Percentiles rank a stretch among this genome's conserved stretches.
These are phyloP conservation scores for Actinostola sp. DNA, from an alignment of 92 coral and sea anemone genomes.

Conservation along the genomic window DNA sequence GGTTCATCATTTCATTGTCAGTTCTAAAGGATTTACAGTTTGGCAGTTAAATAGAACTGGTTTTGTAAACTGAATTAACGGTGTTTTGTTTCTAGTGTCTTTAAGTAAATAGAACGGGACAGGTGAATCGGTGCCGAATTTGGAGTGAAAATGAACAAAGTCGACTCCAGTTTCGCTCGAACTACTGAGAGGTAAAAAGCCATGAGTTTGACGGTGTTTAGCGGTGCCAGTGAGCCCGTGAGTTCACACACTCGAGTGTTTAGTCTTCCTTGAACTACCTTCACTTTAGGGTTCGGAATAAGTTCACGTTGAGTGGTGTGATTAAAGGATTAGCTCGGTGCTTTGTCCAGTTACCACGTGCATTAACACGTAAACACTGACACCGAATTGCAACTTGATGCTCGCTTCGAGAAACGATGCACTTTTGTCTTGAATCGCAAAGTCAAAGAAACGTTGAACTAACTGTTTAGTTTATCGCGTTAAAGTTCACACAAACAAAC, in stretches of 20 bases:
- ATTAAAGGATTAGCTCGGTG: conserved; percentile 6
- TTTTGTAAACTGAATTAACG: conserved; percentile 2
- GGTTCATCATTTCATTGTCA: conserved; percentile 3
- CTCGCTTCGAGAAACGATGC: not conserved
- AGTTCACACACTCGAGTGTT: conserved; percentile 21
- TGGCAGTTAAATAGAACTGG: conserved; percentile 16
- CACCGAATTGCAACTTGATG: not conserved
- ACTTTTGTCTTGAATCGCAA: not conserved
- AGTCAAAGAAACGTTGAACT: too few species aligned
- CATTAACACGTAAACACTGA: not conserved
- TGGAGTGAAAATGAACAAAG: conserved; percentile 5
- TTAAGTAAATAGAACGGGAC: conserved; percentile 5
- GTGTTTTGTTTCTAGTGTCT: not conserved
- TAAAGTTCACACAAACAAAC: too few species aligned
- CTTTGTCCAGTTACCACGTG: conserved; percentile 8
- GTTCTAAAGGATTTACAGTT: conserved; percentile 12
- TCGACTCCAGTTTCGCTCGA: not conserved
- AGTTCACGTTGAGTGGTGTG: conserved; percentile 7
- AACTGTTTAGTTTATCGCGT: too few species aligned
- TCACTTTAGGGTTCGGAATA: too few species aligned
- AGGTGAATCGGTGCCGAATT: too few species aligned
- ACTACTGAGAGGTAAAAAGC: not conserved
- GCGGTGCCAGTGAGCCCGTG: not conserved
- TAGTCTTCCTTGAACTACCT: not conserved
- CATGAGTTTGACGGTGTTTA: not conserved